Evolutionary conservation across 1,140 invertebrate genomes (phyloP), one percentile per base, ranked within the genome.

Genomic region (Caenorhabditis inopinata): DNA sequence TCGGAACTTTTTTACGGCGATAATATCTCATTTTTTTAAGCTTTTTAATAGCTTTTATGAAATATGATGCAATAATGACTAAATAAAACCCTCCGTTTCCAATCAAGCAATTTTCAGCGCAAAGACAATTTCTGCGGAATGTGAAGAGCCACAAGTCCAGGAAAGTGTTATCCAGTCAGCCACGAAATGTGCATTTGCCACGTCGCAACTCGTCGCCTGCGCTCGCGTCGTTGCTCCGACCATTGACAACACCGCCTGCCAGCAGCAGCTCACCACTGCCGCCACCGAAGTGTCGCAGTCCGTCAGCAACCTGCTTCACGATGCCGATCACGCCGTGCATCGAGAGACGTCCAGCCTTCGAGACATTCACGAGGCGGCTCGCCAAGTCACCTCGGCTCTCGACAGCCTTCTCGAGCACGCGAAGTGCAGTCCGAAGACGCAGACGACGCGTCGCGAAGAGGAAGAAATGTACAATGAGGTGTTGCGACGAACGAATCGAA

Each of bases 151-250:
- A 79, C 89, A 87, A 4, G 85, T 90, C 35, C 90, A 91, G 85
- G 96, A 97, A 89, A 91, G 92, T 83, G 95, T 98, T 1, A 98
- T 83, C 51, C 84, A 86, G 11, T 94, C 95, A 0, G 97, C 97
- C 0, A 97, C 96, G 0, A 93, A 98, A 89, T 97, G 96, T 89
- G 97, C 97, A 0, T 90, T 99, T 29, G 95, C 96, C 1, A 99
- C 97, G 0, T 97, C 95, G 35, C 97, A 99, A 88, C 90, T 99
- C 0, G 96, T 99, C 0, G 96, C 97, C 0, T 98, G 96, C 88
- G 94, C 97, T 12, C 98, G 98, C 91, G 93, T 92, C 75, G 91
- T 92, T 21, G 91, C 92, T 2, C 92, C 92, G 21, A 93, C 92
- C 2, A 92, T 98, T 5, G 92, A 94, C 68, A 96, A 94, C 85